A percentile compares a stretch with the other conserved stretches of the same genome.
Conservation (phyloP, 2,888 invertebrate genomes). For the Monoplex corrugatus region DNA sequence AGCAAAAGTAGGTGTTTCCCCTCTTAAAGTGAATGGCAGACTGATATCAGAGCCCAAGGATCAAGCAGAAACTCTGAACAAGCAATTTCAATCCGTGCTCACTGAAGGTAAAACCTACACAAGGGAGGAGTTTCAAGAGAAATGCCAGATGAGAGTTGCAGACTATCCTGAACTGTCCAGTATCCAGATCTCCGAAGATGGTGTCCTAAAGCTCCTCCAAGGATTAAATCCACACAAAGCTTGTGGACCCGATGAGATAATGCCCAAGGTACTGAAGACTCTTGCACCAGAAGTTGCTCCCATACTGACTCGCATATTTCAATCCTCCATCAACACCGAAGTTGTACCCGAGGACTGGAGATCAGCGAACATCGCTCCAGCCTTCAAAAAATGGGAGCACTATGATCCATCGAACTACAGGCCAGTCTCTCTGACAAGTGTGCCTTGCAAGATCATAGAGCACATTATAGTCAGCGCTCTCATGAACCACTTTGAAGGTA, state of each 20-base stretch:
- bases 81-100: neutral
- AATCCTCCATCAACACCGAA: neutral
- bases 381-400: neutral
- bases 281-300: neutral
- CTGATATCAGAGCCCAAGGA: neutral
- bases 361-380: neutral
- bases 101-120: neutral
- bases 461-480: conserved; percentile 6
- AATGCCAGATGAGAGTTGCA: neutral
- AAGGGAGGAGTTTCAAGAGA: neutral
- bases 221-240: neutral
- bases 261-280: neutral
- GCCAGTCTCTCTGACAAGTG: neutral
- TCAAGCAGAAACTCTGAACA: conserved; percentile 2
- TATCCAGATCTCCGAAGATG: neutral
- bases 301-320: neutral
- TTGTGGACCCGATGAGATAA: neutral
- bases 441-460: neutral
- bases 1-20: neutral
- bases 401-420: neutral
- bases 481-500: neutral
- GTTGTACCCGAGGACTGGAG: neutral
- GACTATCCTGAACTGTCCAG: neutral
- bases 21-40: conserved; percentile 3
- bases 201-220: neutral